phyloP scores from a whole-genome alignment of 1,140 invertebrate species.

The Atopsyche davidsoni region DNA sequence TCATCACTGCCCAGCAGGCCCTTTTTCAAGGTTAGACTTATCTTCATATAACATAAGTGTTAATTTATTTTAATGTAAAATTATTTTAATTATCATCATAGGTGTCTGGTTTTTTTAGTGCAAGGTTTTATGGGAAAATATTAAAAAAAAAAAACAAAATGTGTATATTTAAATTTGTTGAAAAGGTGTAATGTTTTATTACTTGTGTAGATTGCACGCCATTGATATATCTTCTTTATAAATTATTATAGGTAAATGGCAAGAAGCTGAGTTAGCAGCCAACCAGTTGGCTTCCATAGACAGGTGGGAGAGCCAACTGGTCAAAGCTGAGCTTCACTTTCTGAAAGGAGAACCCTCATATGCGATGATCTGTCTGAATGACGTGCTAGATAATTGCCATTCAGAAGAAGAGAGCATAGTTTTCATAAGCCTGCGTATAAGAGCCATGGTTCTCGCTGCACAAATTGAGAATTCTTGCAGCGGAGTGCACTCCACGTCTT shows the following conservation, averaged over 20 bases:
- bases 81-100: neutral
- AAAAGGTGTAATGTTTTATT: neutral
- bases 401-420: conserved; percentile 46
- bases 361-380: conserved; percentile 53
- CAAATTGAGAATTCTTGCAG: conserved; percentile 60
- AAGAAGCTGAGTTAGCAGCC: conserved; percentile 67
- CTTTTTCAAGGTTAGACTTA: conserved; percentile 17
- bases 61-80: too few relatives aligned
- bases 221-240: neutral
- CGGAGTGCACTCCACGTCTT: conserved; percentile 43
- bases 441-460: conserved; percentile 65
- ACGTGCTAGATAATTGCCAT: conserved; percentile 49
- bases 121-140: neutral
- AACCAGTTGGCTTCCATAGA: conserved; percentile 66
- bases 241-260: conserved; percentile 62
- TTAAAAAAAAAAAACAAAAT: too few relatives aligned
- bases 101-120: neutral
- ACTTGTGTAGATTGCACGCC: neutral
- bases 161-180: conserved; percentile 1
- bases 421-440: conserved; percentile 54
- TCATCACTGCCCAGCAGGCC: conserved; percentile 24
- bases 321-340: conserved; percentile 61
- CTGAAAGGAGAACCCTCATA: conserved; percentile 60
- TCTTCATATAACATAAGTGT: too few relatives aligned
- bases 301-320: conserved; percentile 58